These are phyloP conservation scores for Tamandua tetradactyla DNA, from an alignment of 2,797 vertebrate genomes.

Conservation along the genomic window DNA sequence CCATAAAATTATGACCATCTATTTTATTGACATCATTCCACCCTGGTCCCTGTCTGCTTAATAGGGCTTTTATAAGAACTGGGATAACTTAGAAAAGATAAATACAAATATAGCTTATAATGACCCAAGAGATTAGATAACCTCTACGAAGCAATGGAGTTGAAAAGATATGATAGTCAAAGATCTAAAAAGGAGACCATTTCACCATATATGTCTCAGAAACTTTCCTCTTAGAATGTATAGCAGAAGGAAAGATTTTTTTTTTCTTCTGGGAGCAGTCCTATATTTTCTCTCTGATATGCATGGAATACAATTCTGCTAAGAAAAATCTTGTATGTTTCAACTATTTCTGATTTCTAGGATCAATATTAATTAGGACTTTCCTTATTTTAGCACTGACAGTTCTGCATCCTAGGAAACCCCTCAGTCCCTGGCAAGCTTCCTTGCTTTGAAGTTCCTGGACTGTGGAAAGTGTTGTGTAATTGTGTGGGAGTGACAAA, in stretches of 20 bases:
- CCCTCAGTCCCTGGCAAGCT: background rate
- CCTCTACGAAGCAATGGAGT: background rate
- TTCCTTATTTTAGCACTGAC: background rate
- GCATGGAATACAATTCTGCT: background rate
- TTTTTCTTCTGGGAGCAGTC: background rate
- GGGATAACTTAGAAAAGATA: background rate
- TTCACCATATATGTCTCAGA: background rate
- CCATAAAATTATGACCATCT: background rate
- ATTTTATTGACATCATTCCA: background rate
- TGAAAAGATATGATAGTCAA: background rate
- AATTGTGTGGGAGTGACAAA: rapidly evolving
- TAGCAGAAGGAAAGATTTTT: background rate
- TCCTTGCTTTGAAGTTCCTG: background rate
- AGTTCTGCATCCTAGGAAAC: background rate
- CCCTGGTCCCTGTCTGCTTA: rapidly evolving
- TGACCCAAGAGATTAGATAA: background rate
- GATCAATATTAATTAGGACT: background rate
- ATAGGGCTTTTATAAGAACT: background rate
- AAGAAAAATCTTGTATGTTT: background rate
- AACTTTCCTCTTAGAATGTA: background rate
- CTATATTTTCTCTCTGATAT: background rate
- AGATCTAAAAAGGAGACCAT: rapidly evolving
- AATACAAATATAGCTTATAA: background rate
- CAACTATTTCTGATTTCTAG: background rate
- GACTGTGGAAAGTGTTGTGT: background rate